Evolutionary conservation across 1,140 invertebrate genomes (phyloP).

Genomic region (Nilaparvata lugens): DNA sequence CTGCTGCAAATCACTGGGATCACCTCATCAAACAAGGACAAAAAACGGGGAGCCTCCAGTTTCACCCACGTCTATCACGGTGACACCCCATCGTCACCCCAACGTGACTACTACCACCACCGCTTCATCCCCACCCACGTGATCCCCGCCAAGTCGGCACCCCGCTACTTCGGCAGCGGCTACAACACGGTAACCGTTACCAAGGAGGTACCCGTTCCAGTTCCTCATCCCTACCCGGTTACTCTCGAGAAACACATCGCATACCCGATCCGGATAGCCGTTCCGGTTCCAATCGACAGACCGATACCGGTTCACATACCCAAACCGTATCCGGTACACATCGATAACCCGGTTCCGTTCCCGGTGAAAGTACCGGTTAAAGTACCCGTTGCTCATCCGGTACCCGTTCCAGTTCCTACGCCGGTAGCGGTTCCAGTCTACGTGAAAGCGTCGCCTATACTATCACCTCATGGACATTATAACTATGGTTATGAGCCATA

Average conservation of each 20-base stretch:
- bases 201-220: conserved; percentile 18
- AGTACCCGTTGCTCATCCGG: conserved; percentile 21
- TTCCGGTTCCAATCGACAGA: conserved; percentile 22
- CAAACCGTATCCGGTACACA: conserved; percentile 8
- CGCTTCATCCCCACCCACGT: background rate
- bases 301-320: conserved; percentile 36
- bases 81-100: background rate
- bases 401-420: conserved; percentile 12
- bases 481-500: background rate
- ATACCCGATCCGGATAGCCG: conserved; percentile 16
- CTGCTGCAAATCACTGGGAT: background rate
- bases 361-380: conserved; percentile 24
- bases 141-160: background rate
- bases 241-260: conserved; percentile 23
- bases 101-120: background rate
- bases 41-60: background rate
- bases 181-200: conserved; percentile 9
- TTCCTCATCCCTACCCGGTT: conserved; percentile 20
- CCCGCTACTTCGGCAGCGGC: too few relatives aligned
- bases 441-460: background rate
- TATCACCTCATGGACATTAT: background rate
- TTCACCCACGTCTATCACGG: background rate
- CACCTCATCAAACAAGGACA: background rate
- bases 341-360: conserved; percentile 3
- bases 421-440: conserved; percentile 30